These are phyloP conservation scores for Zelleria hepariella DNA, from an alignment of 2,888 invertebrate genomes.

Conservation along the genomic window DNA sequence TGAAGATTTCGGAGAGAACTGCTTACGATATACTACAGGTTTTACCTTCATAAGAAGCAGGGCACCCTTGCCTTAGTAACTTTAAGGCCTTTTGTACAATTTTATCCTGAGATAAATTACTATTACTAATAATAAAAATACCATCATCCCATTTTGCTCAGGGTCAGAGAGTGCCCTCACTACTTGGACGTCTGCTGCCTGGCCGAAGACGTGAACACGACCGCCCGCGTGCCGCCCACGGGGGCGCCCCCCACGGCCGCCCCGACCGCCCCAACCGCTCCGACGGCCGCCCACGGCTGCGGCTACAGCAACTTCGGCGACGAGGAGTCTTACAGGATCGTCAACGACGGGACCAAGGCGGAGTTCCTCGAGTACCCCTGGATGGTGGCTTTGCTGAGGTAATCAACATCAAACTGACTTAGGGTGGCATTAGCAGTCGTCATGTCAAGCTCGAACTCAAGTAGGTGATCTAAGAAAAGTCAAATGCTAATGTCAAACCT, in stretches of 20 bases:
- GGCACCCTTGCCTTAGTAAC: no score
- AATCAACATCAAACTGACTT: not conserved
- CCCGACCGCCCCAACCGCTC: not conserved
- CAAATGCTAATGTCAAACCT: no score
- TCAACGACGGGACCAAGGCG: constrained; percentile 72
- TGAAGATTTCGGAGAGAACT: no score
- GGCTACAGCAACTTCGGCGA: constrained; percentile 76
- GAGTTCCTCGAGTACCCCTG: constrained; percentile 82
- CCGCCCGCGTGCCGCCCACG: not conserved
- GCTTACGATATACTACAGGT: not conserved
- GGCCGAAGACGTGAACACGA: not conserved
- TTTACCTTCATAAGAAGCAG: not conserved
- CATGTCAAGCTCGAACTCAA: no score
- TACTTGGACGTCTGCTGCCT: constrained; percentile 13
- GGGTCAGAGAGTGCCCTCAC: constrained; percentile 9
- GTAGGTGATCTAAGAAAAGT: no score
- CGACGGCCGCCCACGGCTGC: constrained; percentile 41
- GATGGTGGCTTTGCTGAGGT: constrained; percentile 76
- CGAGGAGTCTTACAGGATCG: constrained; percentile 76
- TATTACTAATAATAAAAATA: not conserved
- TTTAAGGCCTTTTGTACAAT: no score
- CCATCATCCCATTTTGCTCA: not conserved
- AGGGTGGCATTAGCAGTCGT: no score
- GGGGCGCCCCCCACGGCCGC: not conserved
- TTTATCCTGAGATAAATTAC: not conserved